These are phyloP conservation scores for Drosophila pachea DNA, from an alignment of 1,140 invertebrate species.

Conservation along the genomic window DNA sequence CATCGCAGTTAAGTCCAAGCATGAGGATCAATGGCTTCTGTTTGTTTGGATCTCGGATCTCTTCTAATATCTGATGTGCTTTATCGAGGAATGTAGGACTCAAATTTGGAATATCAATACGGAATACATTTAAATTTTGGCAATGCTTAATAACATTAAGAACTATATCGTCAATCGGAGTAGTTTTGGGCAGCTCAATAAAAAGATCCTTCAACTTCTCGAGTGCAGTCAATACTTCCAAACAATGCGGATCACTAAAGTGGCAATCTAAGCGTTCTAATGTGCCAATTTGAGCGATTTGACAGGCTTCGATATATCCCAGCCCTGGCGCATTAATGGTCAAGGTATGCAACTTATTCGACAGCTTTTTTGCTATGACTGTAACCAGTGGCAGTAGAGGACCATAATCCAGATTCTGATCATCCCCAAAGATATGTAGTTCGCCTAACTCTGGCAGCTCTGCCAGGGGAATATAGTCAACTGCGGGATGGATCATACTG, in stretches of 20 bases:
- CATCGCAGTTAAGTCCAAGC: not conserved
- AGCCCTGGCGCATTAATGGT: constrained; percentile 5
- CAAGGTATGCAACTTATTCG: constrained; percentile 3
- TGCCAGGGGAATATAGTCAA: constrained; percentile 15
- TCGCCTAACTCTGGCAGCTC: constrained; percentile 3
- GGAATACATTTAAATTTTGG: constrained; percentile 5
- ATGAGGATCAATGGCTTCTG: constrained; percentile 2
- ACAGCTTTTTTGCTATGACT: constrained; percentile 5
- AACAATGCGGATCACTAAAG: constrained; percentile 5
- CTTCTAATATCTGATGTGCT: not conserved
- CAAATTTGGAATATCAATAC: constrained; percentile 8
- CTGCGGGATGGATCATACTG: constrained; percentile 6
- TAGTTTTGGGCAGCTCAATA: not conserved
- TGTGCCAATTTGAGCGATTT: constrained; percentile 12
- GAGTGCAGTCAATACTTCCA: constrained; percentile 6
- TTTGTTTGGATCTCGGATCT: not conserved
- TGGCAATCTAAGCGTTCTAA: constrained; percentile 10
- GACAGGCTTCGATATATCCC: constrained; percentile 4
- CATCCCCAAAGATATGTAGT: constrained; percentile 15
- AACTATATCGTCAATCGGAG: constrained; percentile 6
- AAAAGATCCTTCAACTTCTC: not conserved
- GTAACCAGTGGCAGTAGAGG: constrained; percentile 12
- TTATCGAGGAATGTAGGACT: not conserved
- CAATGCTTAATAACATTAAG: constrained; percentile 9
- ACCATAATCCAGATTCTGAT: not conserved